Evolutionary conservation across 2,888 invertebrate genomes (phyloP).

Genomic region (Abrostola tripartita): DNA sequence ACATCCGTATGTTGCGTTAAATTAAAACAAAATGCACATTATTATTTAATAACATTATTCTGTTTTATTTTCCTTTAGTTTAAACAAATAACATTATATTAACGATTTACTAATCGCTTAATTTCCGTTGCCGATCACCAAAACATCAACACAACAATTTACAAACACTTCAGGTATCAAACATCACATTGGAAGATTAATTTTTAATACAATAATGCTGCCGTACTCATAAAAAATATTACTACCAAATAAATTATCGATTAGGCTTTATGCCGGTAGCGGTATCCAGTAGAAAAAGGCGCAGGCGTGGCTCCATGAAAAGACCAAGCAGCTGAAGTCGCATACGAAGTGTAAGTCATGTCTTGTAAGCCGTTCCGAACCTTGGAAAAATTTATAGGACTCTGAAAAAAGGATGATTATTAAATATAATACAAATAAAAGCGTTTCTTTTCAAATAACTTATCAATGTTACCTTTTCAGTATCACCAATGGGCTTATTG

Average conservation of each 20-base stretch:
- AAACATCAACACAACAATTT: conserved; percentile 34
- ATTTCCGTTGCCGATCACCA: conserved; percentile 25
- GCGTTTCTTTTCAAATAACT: not conserved
- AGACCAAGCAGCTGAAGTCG: conserved; percentile 76
- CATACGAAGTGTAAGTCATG: conserved; percentile 73
- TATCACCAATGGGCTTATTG: conserved; percentile 55
- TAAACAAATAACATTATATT: conserved; percentile 13
- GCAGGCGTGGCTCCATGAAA: conserved; percentile 72
- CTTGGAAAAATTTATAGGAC: conserved; percentile 50
- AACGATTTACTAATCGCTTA: conserved; percentile 9
- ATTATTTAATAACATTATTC: conserved; percentile 3
- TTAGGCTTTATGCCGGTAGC: conserved; percentile 28
- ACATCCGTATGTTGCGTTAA: too few relatives aligned
- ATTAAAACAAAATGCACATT: not conserved
- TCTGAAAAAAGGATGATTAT: conserved; percentile 52
- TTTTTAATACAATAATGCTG: not conserved
- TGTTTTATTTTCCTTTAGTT: conserved; percentile 25
- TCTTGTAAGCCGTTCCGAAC: conserved; percentile 82
- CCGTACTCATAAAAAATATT: not conserved
- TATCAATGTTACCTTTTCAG: conserved; percentile 55
- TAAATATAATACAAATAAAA: not conserved
- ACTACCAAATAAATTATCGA: not conserved
- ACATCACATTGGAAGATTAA: conserved; percentile 3
- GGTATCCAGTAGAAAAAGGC: conserved; percentile 43
- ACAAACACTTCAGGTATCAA: conserved; percentile 10